A percentile compares a stretch with the other conserved stretches of the same genome.
Conservation (phyloP, 2,888 invertebrate species). For the Drosophila macrothrix region DNA sequence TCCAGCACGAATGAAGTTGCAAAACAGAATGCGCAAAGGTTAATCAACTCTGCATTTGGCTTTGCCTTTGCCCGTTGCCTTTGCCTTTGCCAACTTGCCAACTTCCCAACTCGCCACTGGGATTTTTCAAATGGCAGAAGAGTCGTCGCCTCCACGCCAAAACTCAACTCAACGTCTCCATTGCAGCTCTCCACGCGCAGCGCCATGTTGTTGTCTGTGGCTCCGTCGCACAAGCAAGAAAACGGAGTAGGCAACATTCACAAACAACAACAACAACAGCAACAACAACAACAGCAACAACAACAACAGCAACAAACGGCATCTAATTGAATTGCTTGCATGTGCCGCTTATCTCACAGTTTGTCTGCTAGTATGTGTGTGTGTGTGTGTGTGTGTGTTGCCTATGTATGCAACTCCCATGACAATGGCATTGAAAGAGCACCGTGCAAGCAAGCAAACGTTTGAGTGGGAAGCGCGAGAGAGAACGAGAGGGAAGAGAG, state of each 20-base stretch:
- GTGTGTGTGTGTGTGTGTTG: conserved; percentile 21
- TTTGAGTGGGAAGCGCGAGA: conserved; percentile 18
- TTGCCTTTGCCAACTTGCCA: conserved; percentile 29
- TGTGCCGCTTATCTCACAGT: conserved; percentile 49
- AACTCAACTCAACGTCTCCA: conserved; percentile 4
- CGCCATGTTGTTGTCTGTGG: conserved; percentile 77
- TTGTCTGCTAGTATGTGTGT: conserved; percentile 1
- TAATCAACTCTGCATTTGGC: conserved; percentile 82
- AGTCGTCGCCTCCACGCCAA: conserved; percentile 50
- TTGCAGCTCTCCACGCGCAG: conserved; percentile 48
- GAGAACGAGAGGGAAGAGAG: conserved; percentile 20
- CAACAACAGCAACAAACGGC: conserved; percentile 53
- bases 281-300: conserved; percentile 46
- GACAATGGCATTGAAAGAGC: conserved; percentile 81
- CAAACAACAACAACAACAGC: conserved; percentile 33
- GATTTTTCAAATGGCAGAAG: conserved; percentile 60
- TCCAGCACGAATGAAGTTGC: conserved; percentile 76
- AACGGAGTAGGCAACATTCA: conserved; percentile 57
- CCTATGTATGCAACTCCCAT: conserved; percentile 57
- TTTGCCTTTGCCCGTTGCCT: conserved; percentile 40
- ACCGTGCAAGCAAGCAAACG: conserved; percentile 44
- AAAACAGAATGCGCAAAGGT: conserved; percentile 83
- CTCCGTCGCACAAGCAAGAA: conserved; percentile 30
- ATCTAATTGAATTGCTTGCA: conserved; percentile 79
- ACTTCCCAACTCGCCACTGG: conserved; percentile 51